Evolutionary conservation across 2,888 invertebrate species (phyloP), one percentile per base, ranked within the genome.

Genomic region (Drosophila anomalata): DNA sequence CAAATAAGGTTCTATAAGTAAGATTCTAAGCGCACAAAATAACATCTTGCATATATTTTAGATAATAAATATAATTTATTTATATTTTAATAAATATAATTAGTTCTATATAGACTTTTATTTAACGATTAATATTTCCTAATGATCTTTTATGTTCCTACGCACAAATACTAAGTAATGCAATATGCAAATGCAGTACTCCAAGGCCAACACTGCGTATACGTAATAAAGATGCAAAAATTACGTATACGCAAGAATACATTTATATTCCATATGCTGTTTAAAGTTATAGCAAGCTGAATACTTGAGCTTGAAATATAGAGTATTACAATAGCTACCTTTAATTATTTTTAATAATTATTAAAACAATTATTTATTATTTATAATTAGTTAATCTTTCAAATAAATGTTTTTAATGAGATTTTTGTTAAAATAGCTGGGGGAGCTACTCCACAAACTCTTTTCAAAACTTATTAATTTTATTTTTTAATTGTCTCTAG

Each of bases 151-250:
- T 22, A 22, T 22, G 31, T 12, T 33, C 12, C 3, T 11, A 12
- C 1, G 11, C 12, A 12, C 3, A 4, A 33, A 33, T 0, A 0
- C 33, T 1, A 12, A 33, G 11, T n/a, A 36, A 36, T 6, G 36
- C 36, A 36, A 36, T 36, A 36, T n/a, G 36, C 14, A 6, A n/a
- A 36, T 14, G 36, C 6, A 36, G 36, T 2, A n/a, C n/a, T n/a
- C n/a, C 36, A 36, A 36, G 36, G 36, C 7, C 36, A 36, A 36
- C 36, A 36, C 36, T 36, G 36, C 36, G 36, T 36, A 36, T 36
- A n/a, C n/a, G 36, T 36, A n/a, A 36, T 36, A 7, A 7, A n/a
- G 5, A 14, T 36, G 36, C 6, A 36, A 36, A 36, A n/a, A 36
- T 36, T n/a, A 36, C 36, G 36, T 36, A 36, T 36, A 36, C 36